Base-by-base conservation (phyloP, 2,113 vertebrate species). In the Dryoscopus gambensis region DNA sequence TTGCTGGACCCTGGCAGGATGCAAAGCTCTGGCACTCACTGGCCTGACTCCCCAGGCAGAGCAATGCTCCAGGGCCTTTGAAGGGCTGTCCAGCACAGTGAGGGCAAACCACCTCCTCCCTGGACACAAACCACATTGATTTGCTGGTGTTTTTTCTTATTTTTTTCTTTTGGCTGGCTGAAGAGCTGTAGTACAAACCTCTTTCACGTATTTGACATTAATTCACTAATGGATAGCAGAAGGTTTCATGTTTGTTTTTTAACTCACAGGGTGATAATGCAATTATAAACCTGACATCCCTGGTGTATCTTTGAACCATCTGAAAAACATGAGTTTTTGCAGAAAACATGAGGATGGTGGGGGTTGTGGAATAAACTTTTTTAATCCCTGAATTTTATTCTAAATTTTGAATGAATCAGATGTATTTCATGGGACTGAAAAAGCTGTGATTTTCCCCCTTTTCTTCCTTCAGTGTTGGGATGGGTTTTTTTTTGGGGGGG, bases 401-500 rank as follows among this genome's bases (percentile, higher is more conserved):
- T 57, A 17, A 27, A 11, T 81, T 90, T 86, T 81, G 47, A 93
- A 83, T 55, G 6, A 78, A 49, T 49, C 5, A 35, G 4, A 31
- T 71, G 10, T 59, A 57, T 67, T 60, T 74, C 18, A 35, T 39
- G 27, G 15, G 39, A 27, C 23, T 44, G 27, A 79, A 84, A 88
- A 83, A 76, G 15, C 9, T 85, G 31, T 37, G 13, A 19, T 80
- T 62, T 88, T 12, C 0, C 46, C 9, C 23, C 9, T 25, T 81
- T 94, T 56, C 28, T 64, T 68, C 27, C 27, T 83, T 40, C 4
- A 9, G 3, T 56, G 15, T 50, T 65, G 42, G 16, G 42, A 16
- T 9, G 8, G 3, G 1, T 4, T 44, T 52, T 31, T 31, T 69
- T 21, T 7, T 6, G 12, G 3, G 6, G 1, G 11, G 11, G 5